Conservation (phyloP, 2,797 vertebrate species). For the Mormyrus hasselquistii region DNA sequence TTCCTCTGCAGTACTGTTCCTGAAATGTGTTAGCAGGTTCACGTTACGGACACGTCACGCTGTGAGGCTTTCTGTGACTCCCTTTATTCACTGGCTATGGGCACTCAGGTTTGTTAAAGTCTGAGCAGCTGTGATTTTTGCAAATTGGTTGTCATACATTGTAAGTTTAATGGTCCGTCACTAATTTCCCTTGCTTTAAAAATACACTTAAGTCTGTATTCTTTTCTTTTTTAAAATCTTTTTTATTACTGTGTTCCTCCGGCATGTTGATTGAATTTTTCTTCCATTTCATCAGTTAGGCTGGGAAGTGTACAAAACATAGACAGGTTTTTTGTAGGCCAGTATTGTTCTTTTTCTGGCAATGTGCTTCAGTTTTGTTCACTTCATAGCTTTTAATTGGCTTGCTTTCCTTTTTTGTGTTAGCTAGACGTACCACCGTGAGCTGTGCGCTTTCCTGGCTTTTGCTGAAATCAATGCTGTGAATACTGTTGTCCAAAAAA, state of each 20-base stretch:
- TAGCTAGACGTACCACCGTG: background rate
- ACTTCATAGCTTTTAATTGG: background rate
- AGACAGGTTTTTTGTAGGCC: background rate
- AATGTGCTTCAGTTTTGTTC: background rate
- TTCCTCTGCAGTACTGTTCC: background rate
- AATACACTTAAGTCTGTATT: background rate
- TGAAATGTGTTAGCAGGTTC: background rate
- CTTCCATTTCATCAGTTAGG: background rate
- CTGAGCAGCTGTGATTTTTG: background rate
- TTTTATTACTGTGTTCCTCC: background rate
- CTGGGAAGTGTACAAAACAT: background rate
- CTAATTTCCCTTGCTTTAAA: background rate
- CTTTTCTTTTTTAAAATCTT: background rate
- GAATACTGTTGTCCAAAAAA: background rate
- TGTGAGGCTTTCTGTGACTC: background rate
- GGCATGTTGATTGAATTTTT: background rate
- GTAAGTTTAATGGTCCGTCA: background rate
- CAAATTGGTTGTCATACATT: background rate
- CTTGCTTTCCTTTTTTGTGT: background rate
- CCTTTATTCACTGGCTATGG: background rate
- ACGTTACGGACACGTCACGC: background rate
- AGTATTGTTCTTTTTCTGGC: background rate
- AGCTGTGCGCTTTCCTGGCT: background rate
- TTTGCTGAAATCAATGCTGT: background rate
- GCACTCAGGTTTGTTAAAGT: background rate